Evolutionary conservation across 1,140 invertebrate genomes (phyloP), one percentile per base, ranked within the genome.

Genomic region (Acromyrmex heyeri): DNA sequence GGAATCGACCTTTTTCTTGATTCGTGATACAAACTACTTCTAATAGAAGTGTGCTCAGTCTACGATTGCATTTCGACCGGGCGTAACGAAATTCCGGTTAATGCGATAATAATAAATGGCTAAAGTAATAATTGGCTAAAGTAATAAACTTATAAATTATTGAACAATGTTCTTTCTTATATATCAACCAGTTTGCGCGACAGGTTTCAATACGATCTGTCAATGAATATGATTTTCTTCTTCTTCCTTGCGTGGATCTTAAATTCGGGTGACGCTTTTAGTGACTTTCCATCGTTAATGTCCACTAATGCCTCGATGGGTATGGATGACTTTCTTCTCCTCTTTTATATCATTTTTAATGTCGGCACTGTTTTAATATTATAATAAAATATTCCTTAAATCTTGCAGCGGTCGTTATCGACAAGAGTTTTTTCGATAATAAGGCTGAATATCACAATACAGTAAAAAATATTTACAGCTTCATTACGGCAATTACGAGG

Each of bases 271-370:
- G 18, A 76, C 1, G 82, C 87, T 16, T 93, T 91, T 87, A 92
- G 97, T 91, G 96, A 97, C 88, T 97, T 97, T 94, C 97, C 97
- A 6, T 97, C 97, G 0, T 94, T 97, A 77, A 95, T 97, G 0
- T 96, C 96, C 30, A 95, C 96, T 8, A 97, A 97, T 94, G 97
- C 96, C 7, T 96, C 97, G 12, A 95, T 97, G 92, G 97, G 97
- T 97, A 95, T 93, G 94, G 85, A 62, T 76, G 3, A 75, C 82
- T 88, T 76, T 88, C 30, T 76, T 67, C 18, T 21, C 69, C 30
- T 21, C 5, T 12, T n/a, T 14, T 1, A 73, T 8, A 55, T 38
- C 18, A 59, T 10, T 4, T 30, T 69, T 73, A 21, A 53, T 81
- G 12, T 61, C 14, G 7, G 7, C 12, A n/a, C 5, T 78, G 62